Base-by-base conservation (phyloP, 2,797 vertebrate species). In the Sebastes steindachneri region DNA sequence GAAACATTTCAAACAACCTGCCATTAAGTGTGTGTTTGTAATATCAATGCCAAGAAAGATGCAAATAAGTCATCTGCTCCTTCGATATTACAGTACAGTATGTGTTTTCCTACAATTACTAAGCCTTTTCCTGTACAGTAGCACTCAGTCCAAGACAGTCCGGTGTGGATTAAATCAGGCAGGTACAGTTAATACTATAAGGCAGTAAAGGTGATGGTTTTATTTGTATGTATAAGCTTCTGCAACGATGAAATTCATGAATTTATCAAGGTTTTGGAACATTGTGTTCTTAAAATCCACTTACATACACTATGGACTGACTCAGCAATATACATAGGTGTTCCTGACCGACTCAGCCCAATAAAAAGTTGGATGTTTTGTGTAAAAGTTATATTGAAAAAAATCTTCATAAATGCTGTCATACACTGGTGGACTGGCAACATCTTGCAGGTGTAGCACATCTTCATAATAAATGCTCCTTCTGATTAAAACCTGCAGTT, bases 11-110 rank as follows among this genome's bases (percentile, higher is more conserved):
- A 88, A 88, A 89, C 84, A 81, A 80, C 55, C 58, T 88, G 84
- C 80, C 79, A 69, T 29, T 25, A 82, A 92, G 79, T 73, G 76
- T 92, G 88, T 88, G 91, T 90, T 82, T 90, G 85, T 89, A 90
- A 90, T 93, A 93, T 89, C 82, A 92, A 89, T 88, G 76, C 63
- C 54, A 62, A 79, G 79, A 68, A 80, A 79, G 51, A 85, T 82
- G 85, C 62, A 80, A 85, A 83, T 90, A 72, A 73, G 68, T 72
- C 54, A 15, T 25, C 66, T 3, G 4, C 54, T 51, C 37, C 29
- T 26, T 26, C 53, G 55, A 83, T 63, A 31, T 57, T 62, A 78
- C n/a, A 57, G 82, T 79, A 72, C 68, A 82, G 55, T 55, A 17
- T 37, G 58, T 77, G 41, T 76, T 82, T 84, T 57, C 55, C 33